phyloP scores from a whole-genome alignment of 2,113 vertebrate species.

The Irena cyanogastra region DNA sequence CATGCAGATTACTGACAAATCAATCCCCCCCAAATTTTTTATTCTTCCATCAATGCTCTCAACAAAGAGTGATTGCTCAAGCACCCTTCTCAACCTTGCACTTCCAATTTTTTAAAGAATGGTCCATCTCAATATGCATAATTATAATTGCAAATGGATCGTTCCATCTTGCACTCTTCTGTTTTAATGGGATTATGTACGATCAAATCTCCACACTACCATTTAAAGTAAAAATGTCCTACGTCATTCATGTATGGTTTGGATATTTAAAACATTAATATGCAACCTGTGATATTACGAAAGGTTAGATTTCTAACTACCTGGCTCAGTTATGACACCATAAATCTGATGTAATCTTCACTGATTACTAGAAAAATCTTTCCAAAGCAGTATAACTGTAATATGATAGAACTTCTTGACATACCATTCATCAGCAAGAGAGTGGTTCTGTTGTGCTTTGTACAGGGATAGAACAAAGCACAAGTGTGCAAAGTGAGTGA shows the following conservation, averaged over 20 bases:
- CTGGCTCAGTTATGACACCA: background rate
- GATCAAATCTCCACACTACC: background rate
- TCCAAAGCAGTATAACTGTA: background rate
- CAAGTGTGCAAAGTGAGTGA: background rate
- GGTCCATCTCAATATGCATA: background rate
- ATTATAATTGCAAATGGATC: conserved; percentile 40
- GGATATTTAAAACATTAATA: conserved; percentile 30
- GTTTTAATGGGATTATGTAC: conserved; percentile 31
- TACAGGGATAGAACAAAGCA: background rate
- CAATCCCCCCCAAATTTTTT: background rate
- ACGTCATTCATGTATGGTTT: background rate
- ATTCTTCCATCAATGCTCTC: conserved; percentile 43
- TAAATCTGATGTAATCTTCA: background rate
- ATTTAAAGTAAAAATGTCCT: conserved; percentile 38
- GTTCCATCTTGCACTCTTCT: background rate
- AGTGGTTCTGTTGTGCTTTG: background rate
- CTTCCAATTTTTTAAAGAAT: conserved; percentile 27
- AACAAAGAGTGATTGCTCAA: conserved; percentile 21
- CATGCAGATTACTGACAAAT: background rate
- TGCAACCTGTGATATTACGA: background rate
- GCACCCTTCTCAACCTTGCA: background rate
- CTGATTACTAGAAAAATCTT: conserved; percentile 4
- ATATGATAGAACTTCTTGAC: background rate
- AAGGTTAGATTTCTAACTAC: conserved; percentile 30
- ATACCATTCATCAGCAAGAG: background rate